These are phyloP conservation scores for Spea bombifrons DNA, from an alignment of 2,113 vertebrate species.

Conservation along the genomic window DNA sequence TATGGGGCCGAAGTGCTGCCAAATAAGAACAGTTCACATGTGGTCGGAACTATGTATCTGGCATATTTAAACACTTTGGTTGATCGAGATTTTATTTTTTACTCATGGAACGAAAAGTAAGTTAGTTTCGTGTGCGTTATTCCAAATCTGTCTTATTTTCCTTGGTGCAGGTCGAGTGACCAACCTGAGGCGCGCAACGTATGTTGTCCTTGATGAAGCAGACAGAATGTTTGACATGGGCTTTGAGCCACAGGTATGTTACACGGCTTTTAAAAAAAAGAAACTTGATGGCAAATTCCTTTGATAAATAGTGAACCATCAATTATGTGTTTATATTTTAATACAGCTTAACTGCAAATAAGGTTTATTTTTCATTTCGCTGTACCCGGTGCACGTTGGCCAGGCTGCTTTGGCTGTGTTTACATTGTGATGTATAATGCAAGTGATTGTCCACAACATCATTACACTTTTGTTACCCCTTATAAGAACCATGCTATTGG, in stretches of 20 bases:
- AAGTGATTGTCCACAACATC: too few relatives aligned
- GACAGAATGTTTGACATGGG: conserved; percentile 99
- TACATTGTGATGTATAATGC: too few relatives aligned
- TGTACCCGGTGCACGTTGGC: too few relatives aligned
- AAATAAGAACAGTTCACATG: background rate
- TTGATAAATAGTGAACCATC: too few relatives aligned
- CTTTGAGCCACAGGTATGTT: conserved; percentile 91
- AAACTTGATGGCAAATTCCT: background rate
- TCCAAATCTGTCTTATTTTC: conserved; percentile 63
- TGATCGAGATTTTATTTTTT: conserved; percentile 47
- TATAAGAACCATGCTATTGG: too few relatives aligned
- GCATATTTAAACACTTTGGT: conserved; percentile 58
- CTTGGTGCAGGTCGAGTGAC: conserved; percentile 87
- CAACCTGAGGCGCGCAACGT: conserved; percentile 89
- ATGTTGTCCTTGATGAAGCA: conserved; percentile 95
- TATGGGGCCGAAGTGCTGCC: conserved; percentile 59
- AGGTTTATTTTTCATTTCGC: too few relatives aligned
- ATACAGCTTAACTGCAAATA: too few relatives aligned
- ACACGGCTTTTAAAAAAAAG: background rate
- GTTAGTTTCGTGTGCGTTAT: conserved; percentile 40
- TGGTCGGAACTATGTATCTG: conserved; percentile 59
- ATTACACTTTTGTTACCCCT: too few relatives aligned
- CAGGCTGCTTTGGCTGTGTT: too few relatives aligned
- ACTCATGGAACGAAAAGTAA: background rate
- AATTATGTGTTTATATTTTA: too few relatives aligned